Base-by-base conservation (phyloP, 1,140 invertebrate genomes). In the Halesus radiatus region DNA sequence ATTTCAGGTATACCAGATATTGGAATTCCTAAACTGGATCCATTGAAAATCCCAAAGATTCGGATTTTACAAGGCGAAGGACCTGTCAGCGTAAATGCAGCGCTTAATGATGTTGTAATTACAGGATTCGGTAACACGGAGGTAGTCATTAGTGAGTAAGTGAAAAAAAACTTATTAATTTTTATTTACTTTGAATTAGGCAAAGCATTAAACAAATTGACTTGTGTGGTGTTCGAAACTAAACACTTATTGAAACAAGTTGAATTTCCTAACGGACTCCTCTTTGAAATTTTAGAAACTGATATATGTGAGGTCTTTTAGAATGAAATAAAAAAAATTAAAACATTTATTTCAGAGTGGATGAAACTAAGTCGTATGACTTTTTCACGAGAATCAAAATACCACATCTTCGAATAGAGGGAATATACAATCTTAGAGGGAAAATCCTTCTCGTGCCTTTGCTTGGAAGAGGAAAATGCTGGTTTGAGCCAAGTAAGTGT, bases 391-490 rank as follows among this genome's bases (percentile, higher is more conserved):
- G 90, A 83, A 87, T 93, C 45, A 87, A 89, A 76, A 86, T 94
- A 45, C 92, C 92, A 13, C 90, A 91, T 85, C 89, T 94, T 85
- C 90, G 92, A 85, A 92, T 94, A 29, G 93, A 94, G 84, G 92
- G 93, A 3, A 91, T 92, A 50, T 94, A 94, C 84, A 91, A 93
- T 83, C 86, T 94, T 15, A 91, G 92, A 81, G 94, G 93, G 8
- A 91, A 93, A 84, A 94, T 94, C 84, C 86, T 94, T 52, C 87
- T 94, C 1, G 92, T 94, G 79, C 93, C 94, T 0, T 86, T 94
- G 29, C 91, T 93, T 78, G 94, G 94, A 1, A 88, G 90, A 74
- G 94, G 94, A 3, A 87, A 90, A 66, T 93, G 93, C 76, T 93
- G 92, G 89, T 91, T 94, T 82, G 92, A 93, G 85, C 92, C 92